Conservation (phyloP, 2,113 vertebrate species). For the Caretta caretta region DNA sequence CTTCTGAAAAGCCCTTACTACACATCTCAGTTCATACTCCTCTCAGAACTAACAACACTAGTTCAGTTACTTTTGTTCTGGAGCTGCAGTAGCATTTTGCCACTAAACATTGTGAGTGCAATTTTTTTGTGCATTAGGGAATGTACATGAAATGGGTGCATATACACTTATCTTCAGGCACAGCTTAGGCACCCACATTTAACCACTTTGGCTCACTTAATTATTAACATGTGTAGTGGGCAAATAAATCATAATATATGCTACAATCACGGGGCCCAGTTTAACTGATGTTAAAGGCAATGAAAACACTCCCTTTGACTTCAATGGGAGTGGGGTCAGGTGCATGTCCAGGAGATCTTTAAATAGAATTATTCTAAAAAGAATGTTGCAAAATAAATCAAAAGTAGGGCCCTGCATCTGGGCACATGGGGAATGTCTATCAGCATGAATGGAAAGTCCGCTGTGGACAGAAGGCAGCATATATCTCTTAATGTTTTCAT, state of each 20-base stretch:
- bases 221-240: neutral
- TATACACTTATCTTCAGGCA: neutral
- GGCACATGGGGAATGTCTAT: neutral
- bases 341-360: neutral
- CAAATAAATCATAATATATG: neutral
- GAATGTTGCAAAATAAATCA: neutral
- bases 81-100: neutral
- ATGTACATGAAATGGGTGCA: neutral
- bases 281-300: neutral
- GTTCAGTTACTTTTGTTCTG: neutral
- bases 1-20: neutral
- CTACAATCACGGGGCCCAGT: neutral
- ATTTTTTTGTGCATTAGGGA: neutral
- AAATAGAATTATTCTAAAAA: neutral
- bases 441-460: conserved; percentile 19
- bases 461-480: neutral
- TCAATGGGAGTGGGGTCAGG: neutral
- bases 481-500: neutral
- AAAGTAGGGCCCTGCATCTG: neutral
- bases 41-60: neutral
- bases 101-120: neutral
- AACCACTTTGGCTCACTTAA: too few relatives aligned
- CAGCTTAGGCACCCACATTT: neutral
- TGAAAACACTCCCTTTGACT: neutral
- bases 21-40: neutral